phyloP scores from a whole-genome alignment of 2,797 vertebrate species.

The Coregonus sp. region DNA sequence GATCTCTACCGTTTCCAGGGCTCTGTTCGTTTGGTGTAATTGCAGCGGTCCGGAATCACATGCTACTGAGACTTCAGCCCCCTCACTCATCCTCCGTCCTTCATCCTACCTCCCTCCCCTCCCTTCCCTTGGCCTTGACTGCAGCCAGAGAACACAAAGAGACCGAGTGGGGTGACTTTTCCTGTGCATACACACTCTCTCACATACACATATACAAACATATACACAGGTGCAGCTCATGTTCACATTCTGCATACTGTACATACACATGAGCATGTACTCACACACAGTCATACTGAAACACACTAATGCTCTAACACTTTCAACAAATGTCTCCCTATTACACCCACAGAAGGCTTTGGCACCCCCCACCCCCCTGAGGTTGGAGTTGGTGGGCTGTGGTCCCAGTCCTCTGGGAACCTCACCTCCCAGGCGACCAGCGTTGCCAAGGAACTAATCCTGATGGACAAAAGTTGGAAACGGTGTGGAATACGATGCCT shows the following conservation, averaged over 20 bases:
- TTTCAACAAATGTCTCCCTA: constrained; percentile 56
- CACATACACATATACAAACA: constrained; percentile 59
- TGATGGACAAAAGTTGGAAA: constrained; percentile 72
- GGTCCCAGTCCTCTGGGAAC: constrained; percentile 68
- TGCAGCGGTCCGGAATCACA: constrained; percentile 61
- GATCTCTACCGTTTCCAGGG: constrained; percentile 31
- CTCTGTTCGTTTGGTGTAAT: constrained; percentile 57
- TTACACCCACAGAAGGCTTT: constrained; percentile 48
- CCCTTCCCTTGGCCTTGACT: constrained; percentile 28
- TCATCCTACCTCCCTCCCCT: not conserved
- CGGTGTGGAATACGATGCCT: constrained; percentile 64
- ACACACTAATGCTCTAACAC: constrained; percentile 59
- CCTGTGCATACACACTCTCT: constrained; percentile 55
- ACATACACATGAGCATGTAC: constrained; percentile 7
- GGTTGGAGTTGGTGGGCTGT: constrained; percentile 49
- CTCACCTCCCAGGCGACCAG: constrained; percentile 69
- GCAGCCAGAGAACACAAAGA: constrained; percentile 58
- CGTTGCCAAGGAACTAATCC: constrained; percentile 79
- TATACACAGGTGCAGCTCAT: constrained; percentile 37
- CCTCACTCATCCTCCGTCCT: not conserved
- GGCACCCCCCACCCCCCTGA: constrained; percentile 51
- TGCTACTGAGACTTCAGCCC: constrained; percentile 42
- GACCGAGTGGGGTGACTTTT: constrained; percentile 72
- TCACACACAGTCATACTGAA: constrained; percentile 17
- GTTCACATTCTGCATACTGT: not conserved